These are phyloP conservation scores for Himantopus leucocephalus DNA, from an alignment of 2,113 vertebrate species.

Conservation along the genomic window DNA sequence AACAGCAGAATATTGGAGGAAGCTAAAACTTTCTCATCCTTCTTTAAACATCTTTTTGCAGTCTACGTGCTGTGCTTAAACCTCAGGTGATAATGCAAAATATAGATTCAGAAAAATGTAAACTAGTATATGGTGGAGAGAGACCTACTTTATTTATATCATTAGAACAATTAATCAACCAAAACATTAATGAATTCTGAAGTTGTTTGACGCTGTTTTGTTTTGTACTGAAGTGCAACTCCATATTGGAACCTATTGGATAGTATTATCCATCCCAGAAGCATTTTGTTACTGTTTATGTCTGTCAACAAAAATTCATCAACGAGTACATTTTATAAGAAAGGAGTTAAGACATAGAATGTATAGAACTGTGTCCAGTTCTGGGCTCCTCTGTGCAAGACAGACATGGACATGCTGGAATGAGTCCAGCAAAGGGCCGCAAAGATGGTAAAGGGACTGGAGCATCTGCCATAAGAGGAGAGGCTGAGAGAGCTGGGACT, in stretches of 20 bases:
- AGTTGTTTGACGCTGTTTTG: neutral
- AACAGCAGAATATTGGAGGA: neutral
- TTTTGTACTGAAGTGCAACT: neutral
- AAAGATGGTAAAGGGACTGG: neutral
- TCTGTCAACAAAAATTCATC: neutral
- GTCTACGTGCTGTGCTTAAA: neutral
- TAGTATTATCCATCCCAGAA: neutral
- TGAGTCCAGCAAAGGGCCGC: neutral
- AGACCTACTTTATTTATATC: neutral
- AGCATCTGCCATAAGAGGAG: neutral
- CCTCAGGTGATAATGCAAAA: neutral
- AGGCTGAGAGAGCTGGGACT: neutral
- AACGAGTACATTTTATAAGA: neutral
- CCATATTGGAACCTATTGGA: neutral
- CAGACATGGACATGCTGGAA: neutral
- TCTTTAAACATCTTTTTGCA: neutral
- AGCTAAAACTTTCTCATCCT: neutral
- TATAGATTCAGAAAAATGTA: neutral
- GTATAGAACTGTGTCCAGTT: neutral
- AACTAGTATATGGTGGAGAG: neutral
- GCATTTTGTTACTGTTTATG: accelerated
- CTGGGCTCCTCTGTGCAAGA: neutral
- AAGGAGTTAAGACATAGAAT: neutral
- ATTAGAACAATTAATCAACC: neutral
- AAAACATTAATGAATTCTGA: neutral